phyloP scores from a whole-genome alignment of 2,113 vertebrate genomes.

The Seriola quinqueradiata region DNA sequence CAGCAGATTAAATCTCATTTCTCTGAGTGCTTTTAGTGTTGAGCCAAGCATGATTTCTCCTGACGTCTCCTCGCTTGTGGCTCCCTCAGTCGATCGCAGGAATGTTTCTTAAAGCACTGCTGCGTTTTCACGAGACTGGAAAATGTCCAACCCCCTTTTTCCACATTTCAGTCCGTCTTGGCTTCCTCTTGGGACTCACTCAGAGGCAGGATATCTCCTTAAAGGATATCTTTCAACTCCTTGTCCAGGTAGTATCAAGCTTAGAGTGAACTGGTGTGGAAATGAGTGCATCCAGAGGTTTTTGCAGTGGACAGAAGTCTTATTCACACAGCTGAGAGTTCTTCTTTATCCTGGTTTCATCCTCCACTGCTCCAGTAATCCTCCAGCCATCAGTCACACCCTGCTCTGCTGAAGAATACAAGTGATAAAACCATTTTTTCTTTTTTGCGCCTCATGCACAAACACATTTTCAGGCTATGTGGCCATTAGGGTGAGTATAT shows the following conservation, averaged over 20 bases:
- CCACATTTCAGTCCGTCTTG: conserved; percentile 56
- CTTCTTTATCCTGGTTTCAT: conserved; percentile 58
- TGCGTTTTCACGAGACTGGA: conserved; percentile 76
- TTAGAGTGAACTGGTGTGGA: conserved; percentile 40
- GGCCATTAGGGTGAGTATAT: conserved; percentile 36
- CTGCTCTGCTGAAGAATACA: conserved; percentile 17
- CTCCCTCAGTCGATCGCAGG: conserved; percentile 59
- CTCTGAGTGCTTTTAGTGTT: conserved; percentile 78
- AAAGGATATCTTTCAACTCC: conserved; percentile 64
- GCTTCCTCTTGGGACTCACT: conserved; percentile 55
- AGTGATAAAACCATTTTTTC: conserved; percentile 42
- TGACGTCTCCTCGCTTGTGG: conserved; percentile 66
- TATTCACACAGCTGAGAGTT: conserved; percentile 32
- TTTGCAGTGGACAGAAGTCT: conserved; percentile 38
- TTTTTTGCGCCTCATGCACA: conserved; percentile 18
- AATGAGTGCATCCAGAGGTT: conserved; percentile 41
- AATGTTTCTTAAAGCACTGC: conserved; percentile 72
- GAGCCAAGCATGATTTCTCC: conserved; percentile 75
- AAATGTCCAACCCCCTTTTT: conserved; percentile 71
- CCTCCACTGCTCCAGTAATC: conserved; percentile 48
- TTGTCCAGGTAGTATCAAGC: conserved; percentile 42
- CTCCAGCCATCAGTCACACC: conserved; percentile 36
- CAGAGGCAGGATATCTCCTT: conserved; percentile 56
- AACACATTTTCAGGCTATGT: conserved; percentile 42
- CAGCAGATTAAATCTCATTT: conserved; percentile 80